Percentiles rank a stretch among this genome's conserved stretches.
Evolutionary conservation across 2,113 vertebrate genomes (phyloP).

Genomic region (Furnarius figulus): DNA sequence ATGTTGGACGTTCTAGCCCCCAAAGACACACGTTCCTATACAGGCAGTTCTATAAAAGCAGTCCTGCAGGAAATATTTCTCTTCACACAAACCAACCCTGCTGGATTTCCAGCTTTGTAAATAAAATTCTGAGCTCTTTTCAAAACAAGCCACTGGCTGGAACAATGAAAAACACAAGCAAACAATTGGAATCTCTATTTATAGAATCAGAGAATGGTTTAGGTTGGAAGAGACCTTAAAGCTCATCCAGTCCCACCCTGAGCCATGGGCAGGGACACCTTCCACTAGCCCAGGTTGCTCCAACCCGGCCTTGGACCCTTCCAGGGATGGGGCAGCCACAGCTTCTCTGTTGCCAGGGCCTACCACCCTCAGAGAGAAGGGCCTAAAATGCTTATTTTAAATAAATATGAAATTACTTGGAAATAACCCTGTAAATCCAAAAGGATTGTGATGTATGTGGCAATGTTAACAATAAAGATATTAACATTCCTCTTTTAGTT

Average conservation of each 20-base stretch:
- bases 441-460: neutral
- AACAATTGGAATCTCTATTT: neutral
- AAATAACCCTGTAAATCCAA: neutral
- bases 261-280: neutral
- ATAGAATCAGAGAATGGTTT: neutral
- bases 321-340: neutral
- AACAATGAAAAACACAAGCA: neutral
- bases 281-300: accelerated
- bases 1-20: neutral
- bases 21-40: neutral
- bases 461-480: neutral
- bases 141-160: neutral
- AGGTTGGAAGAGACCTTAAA: neutral
- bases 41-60: neutral
- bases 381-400: neutral
- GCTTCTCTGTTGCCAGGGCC: neutral
- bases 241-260: neutral
- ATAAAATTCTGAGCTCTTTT: neutral
- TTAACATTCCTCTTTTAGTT: neutral
- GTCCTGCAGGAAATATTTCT: neutral
- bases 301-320: accelerated
- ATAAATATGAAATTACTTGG: neutral
- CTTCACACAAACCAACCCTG: neutral
- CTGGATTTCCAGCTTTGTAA: neutral
- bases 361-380: neutral